phyloP scores from a whole-genome alignment of 1,140 invertebrate genomes.

The Fopius arisanus region DNA sequence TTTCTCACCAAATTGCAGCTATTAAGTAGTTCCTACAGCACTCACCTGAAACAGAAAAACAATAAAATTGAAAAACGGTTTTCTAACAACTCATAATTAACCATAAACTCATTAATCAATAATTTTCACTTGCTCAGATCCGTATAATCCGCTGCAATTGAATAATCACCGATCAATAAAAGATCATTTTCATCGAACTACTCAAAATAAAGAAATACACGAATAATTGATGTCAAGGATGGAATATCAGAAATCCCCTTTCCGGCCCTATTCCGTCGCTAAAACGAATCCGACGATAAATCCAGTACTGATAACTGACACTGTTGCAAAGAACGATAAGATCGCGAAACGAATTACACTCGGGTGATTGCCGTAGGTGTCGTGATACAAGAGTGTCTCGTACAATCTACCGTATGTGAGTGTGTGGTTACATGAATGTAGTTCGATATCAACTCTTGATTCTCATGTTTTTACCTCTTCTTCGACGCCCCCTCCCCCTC shows the following conservation, averaged over 20 bases:
- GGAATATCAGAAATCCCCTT: neutral
- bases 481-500: neutral
- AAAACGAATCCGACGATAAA: conserved; percentile 19
- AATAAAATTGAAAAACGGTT: neutral
- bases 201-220: neutral
- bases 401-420: conserved; percentile 5
- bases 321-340: conserved; percentile 20
- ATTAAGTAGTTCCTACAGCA: neutral
- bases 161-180: neutral
- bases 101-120: neutral
- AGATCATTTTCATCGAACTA: neutral
- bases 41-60: conserved; percentile 9
- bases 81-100: neutral
- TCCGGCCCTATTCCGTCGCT: neutral
- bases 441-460: neutral
- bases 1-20: neutral
- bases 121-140: neutral
- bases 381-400: conserved; percentile 3
- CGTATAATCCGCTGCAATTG: neutral
- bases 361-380: conserved; percentile 25
- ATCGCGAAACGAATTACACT: conserved; percentile 27
- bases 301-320: conserved; percentile 27
- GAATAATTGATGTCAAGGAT: conserved; percentile 4
- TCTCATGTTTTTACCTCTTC: neutral
- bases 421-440: neutral